Conservation (phyloP, 1,140 invertebrate species). For the Bursaphelenchus mucronatus region DNA sequence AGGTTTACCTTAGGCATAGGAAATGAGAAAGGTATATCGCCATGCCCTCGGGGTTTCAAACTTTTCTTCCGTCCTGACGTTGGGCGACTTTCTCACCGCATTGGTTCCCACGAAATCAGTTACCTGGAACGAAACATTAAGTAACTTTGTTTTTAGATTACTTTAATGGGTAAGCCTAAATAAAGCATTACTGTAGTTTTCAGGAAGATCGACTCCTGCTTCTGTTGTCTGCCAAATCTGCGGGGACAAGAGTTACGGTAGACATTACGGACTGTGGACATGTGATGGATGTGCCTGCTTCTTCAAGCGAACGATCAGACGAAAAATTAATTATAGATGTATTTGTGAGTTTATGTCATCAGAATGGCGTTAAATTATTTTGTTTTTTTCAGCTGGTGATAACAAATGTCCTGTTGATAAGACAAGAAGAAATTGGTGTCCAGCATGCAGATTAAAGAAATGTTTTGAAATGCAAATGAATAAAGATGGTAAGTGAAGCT, state of each 20-base stretch:
- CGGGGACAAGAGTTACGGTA: slow-evolving; percentile 85
- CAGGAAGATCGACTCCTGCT: slow-evolving; percentile 69
- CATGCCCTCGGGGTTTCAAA: too few relatives aligned
- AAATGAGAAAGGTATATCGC: too few relatives aligned
- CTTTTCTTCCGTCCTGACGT: too few relatives aligned
- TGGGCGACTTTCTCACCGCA: too few relatives aligned
- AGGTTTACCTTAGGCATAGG: too few relatives aligned
- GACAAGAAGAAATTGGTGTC: slow-evolving; percentile 79
- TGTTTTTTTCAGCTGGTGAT: slow-evolving; percentile 67
- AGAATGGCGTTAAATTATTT: slow-evolving; percentile 5
- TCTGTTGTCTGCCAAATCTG: slow-evolving; percentile 82
- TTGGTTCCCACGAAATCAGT: too few relatives aligned
- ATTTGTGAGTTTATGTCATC: slow-evolving; percentile 67
- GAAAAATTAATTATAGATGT: slow-evolving; percentile 71
- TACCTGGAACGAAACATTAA: too few relatives aligned
- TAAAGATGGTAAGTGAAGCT: slow-evolving; percentile 20
- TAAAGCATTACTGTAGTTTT: slow-evolving; percentile 8
- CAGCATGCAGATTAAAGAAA: slow-evolving; percentile 72
- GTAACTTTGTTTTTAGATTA: not conserved
- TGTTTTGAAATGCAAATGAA: slow-evolving; percentile 41
- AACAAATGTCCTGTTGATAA: slow-evolving; percentile 76
- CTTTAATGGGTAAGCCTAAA: slow-evolving; percentile 26
- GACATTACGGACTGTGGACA: slow-evolving; percentile 94
- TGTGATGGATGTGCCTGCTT: slow-evolving; percentile 89
- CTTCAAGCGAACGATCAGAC: slow-evolving; percentile 72